These are phyloP conservation scores for Scytalopus superciliaris DNA, from an alignment of 2,113 vertebrate species.

Conservation along the genomic window DNA sequence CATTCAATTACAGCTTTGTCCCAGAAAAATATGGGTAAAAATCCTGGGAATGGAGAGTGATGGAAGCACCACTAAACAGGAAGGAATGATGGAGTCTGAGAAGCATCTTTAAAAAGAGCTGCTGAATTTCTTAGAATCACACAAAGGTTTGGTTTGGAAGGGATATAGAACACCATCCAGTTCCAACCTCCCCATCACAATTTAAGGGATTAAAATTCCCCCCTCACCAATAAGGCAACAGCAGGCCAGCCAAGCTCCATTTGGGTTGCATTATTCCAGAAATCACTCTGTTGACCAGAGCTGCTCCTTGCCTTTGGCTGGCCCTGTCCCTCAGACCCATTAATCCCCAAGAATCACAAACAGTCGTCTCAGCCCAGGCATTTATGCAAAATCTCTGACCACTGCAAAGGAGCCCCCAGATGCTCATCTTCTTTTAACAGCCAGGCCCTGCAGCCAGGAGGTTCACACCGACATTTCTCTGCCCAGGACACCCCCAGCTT, in stretches of 20 bases:
- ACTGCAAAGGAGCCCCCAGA: not conserved
- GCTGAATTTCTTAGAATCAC: not conserved
- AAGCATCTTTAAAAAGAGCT: not conserved
- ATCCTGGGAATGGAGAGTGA: not conserved
- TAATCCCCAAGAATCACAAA: not conserved
- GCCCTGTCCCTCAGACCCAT: not conserved
- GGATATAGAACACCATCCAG: too few relatives aligned
- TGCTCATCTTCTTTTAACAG: not conserved
- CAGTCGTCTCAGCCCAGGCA: not conserved
- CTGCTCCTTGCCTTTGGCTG: not conserved
- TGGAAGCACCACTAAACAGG: not conserved
- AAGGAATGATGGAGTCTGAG: not conserved
- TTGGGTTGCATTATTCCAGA: not conserved
- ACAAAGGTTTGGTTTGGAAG: not conserved
- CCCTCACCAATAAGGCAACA: not conserved
- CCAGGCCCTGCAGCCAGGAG: not conserved
- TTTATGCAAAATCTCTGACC: not conserved
- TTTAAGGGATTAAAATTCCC: not conserved
- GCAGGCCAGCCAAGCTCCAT: not conserved
- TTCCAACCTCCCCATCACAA: not conserved
- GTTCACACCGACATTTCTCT: fast-evolving
- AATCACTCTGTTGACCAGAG: not conserved
- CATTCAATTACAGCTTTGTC: not conserved
- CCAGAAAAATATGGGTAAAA: not conserved
- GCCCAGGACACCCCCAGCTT: not conserved